Evolutionary conservation across 2,113 vertebrate genomes (phyloP), one percentile per base, ranked within the genome.

Genomic region (Cygnus buccinator): DNA sequence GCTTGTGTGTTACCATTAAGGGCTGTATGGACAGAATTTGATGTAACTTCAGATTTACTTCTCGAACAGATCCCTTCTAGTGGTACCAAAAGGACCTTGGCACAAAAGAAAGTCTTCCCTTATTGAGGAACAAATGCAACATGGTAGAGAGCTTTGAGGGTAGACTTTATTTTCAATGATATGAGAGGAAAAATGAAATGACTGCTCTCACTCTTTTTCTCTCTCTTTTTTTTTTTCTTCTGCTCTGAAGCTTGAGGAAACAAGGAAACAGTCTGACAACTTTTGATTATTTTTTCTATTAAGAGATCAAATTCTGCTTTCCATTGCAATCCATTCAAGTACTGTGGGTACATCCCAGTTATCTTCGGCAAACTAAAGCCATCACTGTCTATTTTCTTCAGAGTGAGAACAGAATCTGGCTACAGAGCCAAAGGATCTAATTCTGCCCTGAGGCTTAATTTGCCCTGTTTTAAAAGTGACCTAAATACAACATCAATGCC

Each of bases 381-480:
- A 43, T 77, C 19, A 6, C 41, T 20, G 26, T 39, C 10, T 71
- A 66, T 96, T 95, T 93, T 92, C 43, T 90, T 39, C 21, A 70
- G 48, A 57, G 25, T 26, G 76, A 92, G 65, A 84, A 68, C 31
- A 92, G 70, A 92, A 78, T 91, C 54, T 89, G 86, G 35, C 70
- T 57, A 59, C 57, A 58, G 85, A 94, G 52, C 61, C 83, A 89
- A 87, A 89, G 48, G 65, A 86, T 94, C 35, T 25, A 61, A 50
- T 89, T 89, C 70, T 79, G 11, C 58, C 92, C 76, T 7, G 21
- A 84, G 58, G 92, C 62, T n/a, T 68, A 89, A 79, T 93, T 90
- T 93, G 68, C 86, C 65, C 86, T 96, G 94, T 93, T 74, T 68
- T 18, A 75, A 95, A 94, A 93, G 70, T 96, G 95, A 84, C 92